A percentile compares a stretch with the other conserved stretches of the same genome.
These are phyloP conservation scores for Vicugna pacos DNA, from an alignment of 2,113 vertebrate genomes.

Conservation along the genomic window DNA sequence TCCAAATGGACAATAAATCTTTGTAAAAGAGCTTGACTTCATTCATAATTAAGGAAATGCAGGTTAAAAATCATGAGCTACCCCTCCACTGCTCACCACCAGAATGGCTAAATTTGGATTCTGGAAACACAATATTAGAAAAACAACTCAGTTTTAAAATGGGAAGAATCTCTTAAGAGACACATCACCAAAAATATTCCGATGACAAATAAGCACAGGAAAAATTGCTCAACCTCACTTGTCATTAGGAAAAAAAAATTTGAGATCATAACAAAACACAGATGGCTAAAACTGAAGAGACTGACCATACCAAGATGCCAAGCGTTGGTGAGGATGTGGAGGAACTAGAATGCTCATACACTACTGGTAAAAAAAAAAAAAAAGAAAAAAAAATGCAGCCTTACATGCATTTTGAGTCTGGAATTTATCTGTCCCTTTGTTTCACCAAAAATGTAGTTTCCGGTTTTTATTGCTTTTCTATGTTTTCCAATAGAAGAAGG, in stretches of 20 bases:
- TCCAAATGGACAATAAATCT: not conserved
- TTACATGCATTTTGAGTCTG: not conserved
- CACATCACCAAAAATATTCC: not conserved
- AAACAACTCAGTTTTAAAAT: slow-evolving; percentile 38
- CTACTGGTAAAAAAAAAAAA: not conserved
- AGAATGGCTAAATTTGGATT: slow-evolving; percentile 5
- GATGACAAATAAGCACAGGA: not conserved
- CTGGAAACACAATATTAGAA: not conserved
- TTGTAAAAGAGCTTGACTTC: not conserved
- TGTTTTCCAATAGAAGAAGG: not conserved
- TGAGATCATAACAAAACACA: not conserved
- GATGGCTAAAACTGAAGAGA: not conserved
- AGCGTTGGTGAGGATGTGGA: not conserved
- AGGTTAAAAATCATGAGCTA: not conserved
- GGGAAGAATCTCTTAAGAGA: not conserved
- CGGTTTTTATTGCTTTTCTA: not conserved
- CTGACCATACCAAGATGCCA: accelerated
- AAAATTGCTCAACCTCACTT: not conserved
- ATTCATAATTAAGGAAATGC: not conserved
- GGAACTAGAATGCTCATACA: not conserved
- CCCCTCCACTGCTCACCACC: not conserved
- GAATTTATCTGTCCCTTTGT: not conserved
- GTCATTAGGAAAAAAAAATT: not conserved
- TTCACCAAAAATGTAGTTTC: not conserved
- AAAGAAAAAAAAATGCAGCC: too few species aligned